phyloP scores from a whole-genome alignment of 2,888 invertebrate species.

The Limnephilus marmoratus region DNA sequence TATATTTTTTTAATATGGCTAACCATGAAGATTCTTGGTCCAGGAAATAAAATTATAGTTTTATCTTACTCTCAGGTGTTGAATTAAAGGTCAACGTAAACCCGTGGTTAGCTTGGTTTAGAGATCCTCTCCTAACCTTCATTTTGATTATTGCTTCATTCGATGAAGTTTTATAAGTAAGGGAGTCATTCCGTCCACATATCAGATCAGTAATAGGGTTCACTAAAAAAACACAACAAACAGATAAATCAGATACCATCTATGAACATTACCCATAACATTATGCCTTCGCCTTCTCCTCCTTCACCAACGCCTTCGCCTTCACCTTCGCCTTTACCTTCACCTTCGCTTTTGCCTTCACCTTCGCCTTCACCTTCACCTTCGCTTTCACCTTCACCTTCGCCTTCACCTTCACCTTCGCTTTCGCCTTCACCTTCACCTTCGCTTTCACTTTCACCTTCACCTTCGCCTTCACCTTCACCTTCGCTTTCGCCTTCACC shows the following conservation, averaged over 20 bases:
- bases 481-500: too few species aligned
- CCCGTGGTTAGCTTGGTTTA: slow-evolving; percentile 72
- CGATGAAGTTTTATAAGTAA: slow-evolving; percentile 69
- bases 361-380: too few species aligned
- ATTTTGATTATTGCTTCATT: slow-evolving; percentile 72
- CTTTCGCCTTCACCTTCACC: too few species aligned
- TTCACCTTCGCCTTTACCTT: too few species aligned
- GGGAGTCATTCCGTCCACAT: slow-evolving; percentile 60
- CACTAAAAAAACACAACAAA: slow-evolving; percentile 17
- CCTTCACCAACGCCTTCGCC: too few species aligned
- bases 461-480: too few species aligned
- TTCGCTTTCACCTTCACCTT: too few species aligned
- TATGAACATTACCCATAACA: too few species aligned
- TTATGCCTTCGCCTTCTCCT: too few species aligned
- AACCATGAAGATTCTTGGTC: background rate
- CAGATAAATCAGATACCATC: background rate
- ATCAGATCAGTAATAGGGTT: background rate
- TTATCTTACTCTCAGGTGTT: slow-evolving; percentile 68
- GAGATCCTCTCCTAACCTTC: slow-evolving; percentile 70
- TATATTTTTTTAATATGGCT: background rate
- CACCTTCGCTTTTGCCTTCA: too few species aligned
- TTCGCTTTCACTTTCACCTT: too few species aligned
- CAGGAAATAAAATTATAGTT: background rate
- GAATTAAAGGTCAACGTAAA: slow-evolving; percentile 82
- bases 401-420: too few species aligned